Percentiles rank a stretch among this genome's conserved stretches.
Conservation (phyloP, 2,113 vertebrate species). For the Clarias gariepinus region DNA sequence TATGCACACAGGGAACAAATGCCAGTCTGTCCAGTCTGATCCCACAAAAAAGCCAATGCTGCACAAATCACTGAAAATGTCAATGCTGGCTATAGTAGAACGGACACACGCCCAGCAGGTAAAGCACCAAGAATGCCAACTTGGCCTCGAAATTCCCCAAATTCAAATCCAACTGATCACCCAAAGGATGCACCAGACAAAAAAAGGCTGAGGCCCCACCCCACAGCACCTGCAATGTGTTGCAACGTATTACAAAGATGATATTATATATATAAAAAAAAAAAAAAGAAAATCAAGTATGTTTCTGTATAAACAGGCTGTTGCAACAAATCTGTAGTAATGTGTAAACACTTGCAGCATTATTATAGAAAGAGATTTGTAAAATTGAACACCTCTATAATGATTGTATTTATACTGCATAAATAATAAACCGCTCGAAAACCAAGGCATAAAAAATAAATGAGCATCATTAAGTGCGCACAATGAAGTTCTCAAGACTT, state of each 20-base stretch:
- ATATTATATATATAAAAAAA: neutral
- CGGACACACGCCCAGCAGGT: too few species aligned
- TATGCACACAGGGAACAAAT: too few species aligned
- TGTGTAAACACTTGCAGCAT: neutral
- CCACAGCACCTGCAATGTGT: too few species aligned
- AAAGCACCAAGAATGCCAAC: too few species aligned
- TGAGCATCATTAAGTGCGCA: neutral
- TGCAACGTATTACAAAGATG: neutral
- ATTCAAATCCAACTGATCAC: too few species aligned
- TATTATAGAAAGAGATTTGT: neutral
- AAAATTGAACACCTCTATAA: neutral
- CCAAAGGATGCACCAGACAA: too few species aligned
- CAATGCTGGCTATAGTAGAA: too few species aligned
- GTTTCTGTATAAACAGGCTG: neutral
- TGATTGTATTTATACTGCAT: slow-evolving; percentile 5
- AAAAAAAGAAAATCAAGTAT: neutral
- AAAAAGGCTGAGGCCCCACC: too few species aligned
- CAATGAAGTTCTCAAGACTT: neutral
- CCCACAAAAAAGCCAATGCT: too few species aligned
- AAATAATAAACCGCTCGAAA: slow-evolving; percentile 17
- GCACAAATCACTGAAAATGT: too few species aligned
- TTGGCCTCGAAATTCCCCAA: too few species aligned
- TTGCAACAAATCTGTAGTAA: neutral
- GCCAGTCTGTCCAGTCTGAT: too few species aligned
- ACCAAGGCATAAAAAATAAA: neutral